A percentile compares a stretch with the other conserved stretches of the same genome.
Evolutionary conservation across 2,888 invertebrate genomes (phyloP).

Genomic region (Tipula vernalis): DNA sequence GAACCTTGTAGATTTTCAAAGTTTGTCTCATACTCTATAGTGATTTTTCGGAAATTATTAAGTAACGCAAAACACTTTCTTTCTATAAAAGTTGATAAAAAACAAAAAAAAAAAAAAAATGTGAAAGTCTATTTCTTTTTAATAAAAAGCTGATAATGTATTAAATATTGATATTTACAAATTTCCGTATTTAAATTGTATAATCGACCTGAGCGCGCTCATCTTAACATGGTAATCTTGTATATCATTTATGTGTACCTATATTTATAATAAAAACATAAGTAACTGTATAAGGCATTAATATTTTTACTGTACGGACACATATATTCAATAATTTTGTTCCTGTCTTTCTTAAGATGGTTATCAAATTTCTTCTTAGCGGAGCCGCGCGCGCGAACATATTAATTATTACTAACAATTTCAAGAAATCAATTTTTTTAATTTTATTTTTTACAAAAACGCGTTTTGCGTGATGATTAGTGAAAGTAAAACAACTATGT

Average conservation of each 20-base stretch:
- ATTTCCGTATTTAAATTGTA: background rate
- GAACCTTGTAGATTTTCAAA: too few species aligned
- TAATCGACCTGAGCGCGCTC: background rate
- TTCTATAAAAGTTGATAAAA: background rate
- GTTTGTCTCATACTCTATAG: background rate
- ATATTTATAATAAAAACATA: background rate
- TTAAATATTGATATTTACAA: background rate
- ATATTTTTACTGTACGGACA: background rate
- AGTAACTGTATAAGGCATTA: background rate
- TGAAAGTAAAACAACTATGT: background rate
- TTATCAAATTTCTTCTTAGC: background rate
- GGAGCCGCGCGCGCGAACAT: background rate
- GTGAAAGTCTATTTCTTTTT: background rate
- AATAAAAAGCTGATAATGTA: background rate
- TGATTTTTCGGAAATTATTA: background rate
- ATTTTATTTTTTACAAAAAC: background rate
- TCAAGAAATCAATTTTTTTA: background rate
- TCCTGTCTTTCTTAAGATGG: background rate
- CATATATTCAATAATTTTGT: background rate
- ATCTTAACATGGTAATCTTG: background rate
- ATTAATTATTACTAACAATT: background rate
- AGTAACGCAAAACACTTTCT: background rate
- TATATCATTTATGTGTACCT: background rate
- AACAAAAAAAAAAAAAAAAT: too few species aligned
- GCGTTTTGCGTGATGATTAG: background rate